Evolutionary conservation across 2,113 vertebrate species (phyloP), one percentile per base, ranked within the genome.

Genomic region (Sylvilagus bachmani): DNA sequence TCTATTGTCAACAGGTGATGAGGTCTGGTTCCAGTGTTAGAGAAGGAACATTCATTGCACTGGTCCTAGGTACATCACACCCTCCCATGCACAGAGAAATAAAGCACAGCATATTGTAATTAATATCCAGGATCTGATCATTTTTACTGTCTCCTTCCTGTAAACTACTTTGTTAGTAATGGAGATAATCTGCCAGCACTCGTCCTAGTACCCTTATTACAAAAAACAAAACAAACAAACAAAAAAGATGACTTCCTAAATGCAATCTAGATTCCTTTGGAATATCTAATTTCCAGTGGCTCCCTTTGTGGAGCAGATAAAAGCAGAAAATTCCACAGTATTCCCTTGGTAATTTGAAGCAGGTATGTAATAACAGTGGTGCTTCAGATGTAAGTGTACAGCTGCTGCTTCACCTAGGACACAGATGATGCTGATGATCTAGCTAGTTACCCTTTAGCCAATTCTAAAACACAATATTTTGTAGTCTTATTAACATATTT

Each of bases 1-100:
- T 91, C 88, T 80, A 7, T 97, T 97, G 97, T 97, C 98, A 98
- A 98, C 98, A 98, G 98, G 98, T 98, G 98, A 98, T 64, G 36
- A 81, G 90, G 96, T 97, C 96, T 97, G 96, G 64, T 80, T 93
- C 12, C 53, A 62, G 93, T 94, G 95, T 80, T 12, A 85, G 27
- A 71, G 87, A 97, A 95, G 93, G 77, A 87, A 87, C 84, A 80
- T 85, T 96, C 96, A 97, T 79, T 96, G 67, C 79, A 81, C 66
- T 91, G 88, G 80, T 95, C 96, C 95, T 96, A 82, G 95, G 91
- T 97, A 97, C 94, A 95, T 95, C 94, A 94, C 91, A 92, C 82
- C 77, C 96, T 96, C 93, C 96, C 97, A 93, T 88, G 1, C 61
- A 85, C 96, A 74, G 13, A 11, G 91, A 77, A 92, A 80, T 9